phyloP scores from a whole-genome alignment of 2,888 invertebrate genomes.

The Stictocephala bisonia region DNA sequence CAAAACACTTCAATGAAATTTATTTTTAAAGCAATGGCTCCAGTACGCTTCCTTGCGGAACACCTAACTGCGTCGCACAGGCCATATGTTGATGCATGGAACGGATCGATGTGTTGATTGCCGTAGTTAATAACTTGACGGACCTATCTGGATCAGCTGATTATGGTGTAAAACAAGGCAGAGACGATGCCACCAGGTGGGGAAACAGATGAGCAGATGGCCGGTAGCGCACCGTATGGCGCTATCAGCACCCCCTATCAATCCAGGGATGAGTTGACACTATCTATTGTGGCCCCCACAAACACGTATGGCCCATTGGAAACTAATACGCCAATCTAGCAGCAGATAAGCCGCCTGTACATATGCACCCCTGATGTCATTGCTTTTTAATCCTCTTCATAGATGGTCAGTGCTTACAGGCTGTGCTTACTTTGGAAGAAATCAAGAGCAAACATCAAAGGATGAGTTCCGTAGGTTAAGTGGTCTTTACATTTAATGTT shows the following conservation, averaged over 20 bases:
- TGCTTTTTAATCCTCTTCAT: constrained; percentile 12
- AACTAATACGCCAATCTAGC: constrained; percentile 33
- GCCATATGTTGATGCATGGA: constrained; percentile 33
- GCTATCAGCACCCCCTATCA: constrained; percentile 16
- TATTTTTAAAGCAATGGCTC: background rate
- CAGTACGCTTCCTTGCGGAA: constrained; percentile 15
- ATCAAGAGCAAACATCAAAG: too few species aligned
- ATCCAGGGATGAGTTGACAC: constrained; percentile 39
- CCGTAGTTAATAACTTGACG: too few species aligned
- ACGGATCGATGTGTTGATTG: constrained; percentile 35
- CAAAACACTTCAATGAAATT: too few species aligned
- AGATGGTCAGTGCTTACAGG: too few species aligned
- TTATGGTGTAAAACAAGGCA: constrained; percentile 34
- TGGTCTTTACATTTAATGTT: too few species aligned
- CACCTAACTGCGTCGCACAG: background rate
- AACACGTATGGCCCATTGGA: constrained; percentile 19
- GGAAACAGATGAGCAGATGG: constrained; percentile 33
- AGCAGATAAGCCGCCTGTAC: too few species aligned
- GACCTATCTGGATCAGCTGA: background rate
- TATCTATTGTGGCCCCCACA: constrained; percentile 16
- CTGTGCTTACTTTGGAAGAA: too few species aligned
- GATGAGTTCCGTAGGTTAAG: too few species aligned
- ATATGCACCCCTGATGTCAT: constrained; percentile 12
- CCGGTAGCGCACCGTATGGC: background rate
- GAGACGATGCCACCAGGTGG: constrained; percentile 26